Conservation (phyloP, 2,113 vertebrate species). For the Crotalus viridis region DNA sequence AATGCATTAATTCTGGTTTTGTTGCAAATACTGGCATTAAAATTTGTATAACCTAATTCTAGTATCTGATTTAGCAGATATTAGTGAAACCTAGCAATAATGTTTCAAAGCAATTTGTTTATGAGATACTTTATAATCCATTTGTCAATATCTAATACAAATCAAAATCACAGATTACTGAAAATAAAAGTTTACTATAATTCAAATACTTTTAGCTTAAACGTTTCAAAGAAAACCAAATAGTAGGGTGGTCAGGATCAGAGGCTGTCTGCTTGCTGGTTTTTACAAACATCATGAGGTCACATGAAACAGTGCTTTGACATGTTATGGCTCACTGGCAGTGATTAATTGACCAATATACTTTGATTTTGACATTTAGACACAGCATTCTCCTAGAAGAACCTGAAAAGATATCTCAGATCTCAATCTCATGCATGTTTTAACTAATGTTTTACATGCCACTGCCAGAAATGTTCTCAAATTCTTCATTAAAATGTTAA, state of each 20-base stretch:
- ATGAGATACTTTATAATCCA: neutral
- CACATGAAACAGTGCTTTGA: slow-evolving; percentile 58
- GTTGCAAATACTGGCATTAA: neutral
- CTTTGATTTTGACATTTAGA: slow-evolving; percentile 75
- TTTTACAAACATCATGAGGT: slow-evolving; percentile 52
- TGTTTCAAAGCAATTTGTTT: neutral
- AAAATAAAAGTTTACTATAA: neutral
- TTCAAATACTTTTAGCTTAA: slow-evolving; percentile 44
- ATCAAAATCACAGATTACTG: neutral
- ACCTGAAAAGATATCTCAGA: slow-evolving; percentile 46
- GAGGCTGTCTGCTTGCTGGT: slow-evolving; percentile 40
- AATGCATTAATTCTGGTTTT: neutral
- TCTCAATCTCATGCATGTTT: slow-evolving; percentile 52
- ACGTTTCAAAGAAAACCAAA: slow-evolving; percentile 11
- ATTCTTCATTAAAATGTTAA: neutral
- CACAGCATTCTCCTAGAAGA: slow-evolving; percentile 75
- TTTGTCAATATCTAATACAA: neutral
- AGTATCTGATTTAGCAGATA: neutral
- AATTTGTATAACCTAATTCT: neutral
- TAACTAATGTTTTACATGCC: slow-evolving; percentile 15
- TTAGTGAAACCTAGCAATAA: neutral
- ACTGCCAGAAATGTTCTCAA: slow-evolving; percentile 29
- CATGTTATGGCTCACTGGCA: slow-evolving; percentile 78
- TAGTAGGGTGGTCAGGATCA: slow-evolving; percentile 17
- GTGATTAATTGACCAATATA: slow-evolving; percentile 80